Conservation (phyloP, 1,140 invertebrate species). For the Scaptodrosophila lebanonensis region DNA sequence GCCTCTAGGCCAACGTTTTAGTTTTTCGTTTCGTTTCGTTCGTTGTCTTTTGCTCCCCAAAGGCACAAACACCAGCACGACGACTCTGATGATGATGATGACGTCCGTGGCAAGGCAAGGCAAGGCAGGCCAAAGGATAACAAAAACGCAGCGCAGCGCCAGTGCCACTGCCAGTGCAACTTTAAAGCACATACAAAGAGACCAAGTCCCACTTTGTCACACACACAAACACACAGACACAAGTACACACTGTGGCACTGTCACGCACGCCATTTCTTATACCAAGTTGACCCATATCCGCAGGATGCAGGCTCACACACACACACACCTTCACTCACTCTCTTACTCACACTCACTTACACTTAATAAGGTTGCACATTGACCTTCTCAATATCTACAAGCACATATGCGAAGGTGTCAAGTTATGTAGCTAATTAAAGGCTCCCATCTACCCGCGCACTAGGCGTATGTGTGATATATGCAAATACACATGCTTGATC, state of each 20-base stretch:
- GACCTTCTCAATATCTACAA: too few relatives aligned
- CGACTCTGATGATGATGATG: slow-evolving; percentile 46
- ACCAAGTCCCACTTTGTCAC: slow-evolving; percentile 11
- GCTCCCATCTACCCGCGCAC: too few relatives aligned
- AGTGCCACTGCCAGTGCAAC: background rate
- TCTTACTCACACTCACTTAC: too few relatives aligned
- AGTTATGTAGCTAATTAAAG: too few relatives aligned
- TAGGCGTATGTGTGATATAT: too few relatives aligned
- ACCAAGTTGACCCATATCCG: slow-evolving; percentile 40
- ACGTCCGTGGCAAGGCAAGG: slow-evolving; percentile 32
- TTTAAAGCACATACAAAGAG: background rate
- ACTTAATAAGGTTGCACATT: too few relatives aligned
- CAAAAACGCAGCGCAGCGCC: background rate
- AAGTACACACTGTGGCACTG: too few relatives aligned
- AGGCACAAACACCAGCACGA: too few relatives aligned
- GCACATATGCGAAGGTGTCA: too few relatives aligned
- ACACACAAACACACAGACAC: background rate
- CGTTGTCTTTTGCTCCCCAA: slow-evolving; percentile 5
- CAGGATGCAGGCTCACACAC: slow-evolving; percentile 28
- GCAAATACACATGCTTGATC: too few relatives aligned
- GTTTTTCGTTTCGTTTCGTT: slow-evolving; percentile 12
- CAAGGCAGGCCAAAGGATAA: background rate
- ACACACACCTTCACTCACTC: slow-evolving; percentile 42
- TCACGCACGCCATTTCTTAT: too few relatives aligned
- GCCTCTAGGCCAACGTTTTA: slow-evolving; percentile 61